Percentiles rank a stretch among this genome's conserved stretches.
Evolutionary conservation across 2,888 invertebrate genomes (phyloP).

Genomic region (Trissonchulus latispiculum): DNA sequence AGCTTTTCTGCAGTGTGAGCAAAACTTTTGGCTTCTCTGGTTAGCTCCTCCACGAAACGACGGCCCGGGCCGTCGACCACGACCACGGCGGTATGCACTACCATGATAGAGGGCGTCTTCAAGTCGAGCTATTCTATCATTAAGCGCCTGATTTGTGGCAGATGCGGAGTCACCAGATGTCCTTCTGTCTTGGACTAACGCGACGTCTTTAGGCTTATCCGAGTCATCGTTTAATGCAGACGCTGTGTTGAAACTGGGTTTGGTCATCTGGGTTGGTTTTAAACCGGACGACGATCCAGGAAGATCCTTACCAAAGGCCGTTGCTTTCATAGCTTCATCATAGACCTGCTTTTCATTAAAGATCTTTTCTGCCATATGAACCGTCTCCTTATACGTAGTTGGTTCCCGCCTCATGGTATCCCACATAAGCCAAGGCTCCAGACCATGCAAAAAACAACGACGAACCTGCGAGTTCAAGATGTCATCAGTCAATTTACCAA

Average conservation of each 20-base stretch:
- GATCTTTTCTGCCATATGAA: too few species aligned
- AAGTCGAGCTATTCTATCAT: neutral
- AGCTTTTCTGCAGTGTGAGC: neutral
- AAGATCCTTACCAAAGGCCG: neutral
- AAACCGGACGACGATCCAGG: too few species aligned
- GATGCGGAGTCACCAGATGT: neutral
- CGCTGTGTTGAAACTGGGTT: too few species aligned
- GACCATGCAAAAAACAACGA: too few species aligned
- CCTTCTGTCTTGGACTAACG: neutral
- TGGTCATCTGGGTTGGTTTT: too few species aligned
- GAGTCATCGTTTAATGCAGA: neutral
- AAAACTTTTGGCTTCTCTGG: neutral
- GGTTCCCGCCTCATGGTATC: too few species aligned
- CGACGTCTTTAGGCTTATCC: neutral
- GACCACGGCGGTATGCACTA: neutral
- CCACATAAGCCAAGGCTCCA: too few species aligned
- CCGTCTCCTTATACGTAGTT: too few species aligned
- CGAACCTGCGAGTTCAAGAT: neutral
- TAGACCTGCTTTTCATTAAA: constrained; percentile 1
- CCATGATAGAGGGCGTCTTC: neutral
- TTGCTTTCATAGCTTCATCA: neutral
- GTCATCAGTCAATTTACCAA: neutral
- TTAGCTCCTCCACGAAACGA: neutral
- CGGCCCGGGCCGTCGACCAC: neutral
- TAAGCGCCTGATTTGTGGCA: neutral